Evolutionary conservation across 2,113 vertebrate species (phyloP).

Genomic region (Scophthalmus maximus): DNA sequence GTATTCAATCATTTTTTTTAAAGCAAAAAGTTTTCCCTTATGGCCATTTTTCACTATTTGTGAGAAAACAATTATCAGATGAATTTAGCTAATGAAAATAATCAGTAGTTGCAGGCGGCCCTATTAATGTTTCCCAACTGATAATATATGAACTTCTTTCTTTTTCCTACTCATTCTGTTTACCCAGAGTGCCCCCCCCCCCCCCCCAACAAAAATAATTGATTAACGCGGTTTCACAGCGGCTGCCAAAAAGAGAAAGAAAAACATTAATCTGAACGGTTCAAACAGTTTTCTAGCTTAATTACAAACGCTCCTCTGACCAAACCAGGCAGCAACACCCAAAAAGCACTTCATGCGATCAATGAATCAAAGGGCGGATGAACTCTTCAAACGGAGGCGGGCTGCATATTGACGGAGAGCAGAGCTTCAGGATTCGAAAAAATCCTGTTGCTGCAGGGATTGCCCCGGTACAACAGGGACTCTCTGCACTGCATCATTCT

Average conservation of each 20-base stretch:
- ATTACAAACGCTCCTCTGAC: conserved; percentile 11
- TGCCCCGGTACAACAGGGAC: conserved; percentile 52
- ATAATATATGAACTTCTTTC: neutral
- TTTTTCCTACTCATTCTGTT: neutral
- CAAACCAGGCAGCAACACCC: conserved; percentile 17
- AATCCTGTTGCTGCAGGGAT: conserved; percentile 59
- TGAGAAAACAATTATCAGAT: no score
- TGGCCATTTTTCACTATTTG: no score
- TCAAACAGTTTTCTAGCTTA: neutral
- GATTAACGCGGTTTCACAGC: neutral
- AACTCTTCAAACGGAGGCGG: conserved; percentile 30
- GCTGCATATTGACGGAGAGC: conserved; percentile 43
- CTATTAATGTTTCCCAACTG: neutral
- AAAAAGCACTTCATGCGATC: neutral
- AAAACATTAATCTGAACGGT: neutral
- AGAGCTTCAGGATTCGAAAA: conserved; percentile 39
- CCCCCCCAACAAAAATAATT: neutral
- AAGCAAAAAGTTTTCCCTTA: no score
- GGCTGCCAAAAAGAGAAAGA: neutral
- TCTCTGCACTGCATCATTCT: conserved; percentile 67
- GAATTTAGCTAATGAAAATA: no score
- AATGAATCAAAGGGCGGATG: conserved; percentile 45
- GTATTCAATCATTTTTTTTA: no score
- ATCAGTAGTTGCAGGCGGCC: no score
- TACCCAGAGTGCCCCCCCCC: neutral